Base-by-base conservation (phyloP, 2,797 vertebrate species). In the Pogonophryne albipinna region DNA sequence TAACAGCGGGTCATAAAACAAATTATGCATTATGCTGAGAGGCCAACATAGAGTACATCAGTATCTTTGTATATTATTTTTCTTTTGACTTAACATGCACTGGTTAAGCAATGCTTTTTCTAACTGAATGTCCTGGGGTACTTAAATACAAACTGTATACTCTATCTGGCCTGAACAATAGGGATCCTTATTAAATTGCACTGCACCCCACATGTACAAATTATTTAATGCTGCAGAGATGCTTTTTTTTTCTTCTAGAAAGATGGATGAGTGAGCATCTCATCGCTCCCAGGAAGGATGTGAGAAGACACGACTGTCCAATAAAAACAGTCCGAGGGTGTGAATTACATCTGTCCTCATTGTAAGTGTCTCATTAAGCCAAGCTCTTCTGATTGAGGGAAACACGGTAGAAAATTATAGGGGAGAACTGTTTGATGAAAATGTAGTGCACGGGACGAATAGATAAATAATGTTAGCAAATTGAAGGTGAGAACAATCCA, bases 401-500 rank as follows among this genome's bases (percentile, higher is more conserved):
- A 87, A 80, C 87, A 89, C 64, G 58, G 66, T 72, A 62, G 85
- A 57, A 85, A 87, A 90, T 90, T 90, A 87, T 67, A 78, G 72
- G 71, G 72, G 66, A 86, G 74, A 79, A 81, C 27, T 57, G 82
- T 89, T 80, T 88, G 83, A 90, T 90, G 80, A 87, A 90, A 91
- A 90, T 78, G 79, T 87, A 86, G 77, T 72, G 47, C 9, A 17
- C 70, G 31, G 78, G 85, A 87, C 82, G 87, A 90, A 91, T 88
- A 90, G 84, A 90, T 87, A 89, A 90, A 93, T 90, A 92, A 89
- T 84, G 68, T 60, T 20, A 74, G 78, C 76, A 82, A 89, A 82
- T 84, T 88, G 85, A 93, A 93, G 89, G 93, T 92, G 90, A 93
- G 78, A 44, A 55, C 80, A 85, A 92, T 93, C 87, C 75, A 91